Base-by-base conservation (phyloP, 2,888 invertebrate genomes). In the Brachypalpus laphriformis region DNA sequence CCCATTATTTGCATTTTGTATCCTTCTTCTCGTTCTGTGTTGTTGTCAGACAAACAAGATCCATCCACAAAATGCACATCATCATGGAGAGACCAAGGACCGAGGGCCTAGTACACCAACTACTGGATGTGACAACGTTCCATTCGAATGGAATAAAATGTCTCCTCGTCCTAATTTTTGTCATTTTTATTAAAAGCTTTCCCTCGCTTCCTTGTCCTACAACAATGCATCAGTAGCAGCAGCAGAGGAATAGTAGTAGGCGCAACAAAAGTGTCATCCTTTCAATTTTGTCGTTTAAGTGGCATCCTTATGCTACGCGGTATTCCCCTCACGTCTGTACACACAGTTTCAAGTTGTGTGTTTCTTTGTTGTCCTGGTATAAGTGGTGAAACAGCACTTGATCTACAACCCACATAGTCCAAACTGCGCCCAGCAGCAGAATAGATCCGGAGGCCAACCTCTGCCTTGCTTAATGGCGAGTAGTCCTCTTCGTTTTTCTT, bases 361-460 rank as follows among this genome's bases (percentile, higher is more conserved):
- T n/a, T 25, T n/a, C 28, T 78, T 70, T 78, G 78, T 74, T 80
- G 59, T 56, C 42, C 54, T 49, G 11, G 28, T 56, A 20, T 63
- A 74, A 80, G 74, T 83, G 83, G 63, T 57, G 83, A 83, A 80
- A 75, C 83, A 74, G 78, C 68, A 80, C 78, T 78, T 83, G 83
- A 83, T 83, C 80, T 65, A 74, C 80, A 83, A 75, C 80, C 80
- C 83, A 80, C 83, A 75, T 77, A 80, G 74, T 80, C 65, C 42
- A 74, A 63, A 51, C 31, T 45, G 34, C 34, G 65, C 47, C 45
- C 83, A n/a, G n/a, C n/a, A n/a, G n/a, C n/a, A 37, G 63, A 57
- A 63, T 54, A 14, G 65, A 66, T 45, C 80, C 63, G n/a, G 8
- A 63, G 82, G 82, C 31, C 56, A 82, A 72, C 65, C 34, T 45